Base-by-base conservation (phyloP, 2,888 invertebrate genomes). In the Lamproptera curius region DNA sequence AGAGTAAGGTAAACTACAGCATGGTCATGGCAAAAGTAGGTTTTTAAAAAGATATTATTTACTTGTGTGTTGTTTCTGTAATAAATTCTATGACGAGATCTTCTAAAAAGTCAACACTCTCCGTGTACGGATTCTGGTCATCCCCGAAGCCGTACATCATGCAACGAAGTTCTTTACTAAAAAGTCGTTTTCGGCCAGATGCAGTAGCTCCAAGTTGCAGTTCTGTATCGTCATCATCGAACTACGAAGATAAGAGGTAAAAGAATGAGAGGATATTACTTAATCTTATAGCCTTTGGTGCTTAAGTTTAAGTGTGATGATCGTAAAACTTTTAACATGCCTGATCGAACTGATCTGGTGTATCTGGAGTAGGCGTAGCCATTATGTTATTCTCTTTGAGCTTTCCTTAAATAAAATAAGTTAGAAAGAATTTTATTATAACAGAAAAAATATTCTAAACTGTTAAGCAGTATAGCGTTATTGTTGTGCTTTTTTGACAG, bases 91-190 rank as follows among this genome's bases (percentile, higher is more conserved):
- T 96, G 0, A 99, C 98, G 38, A 99, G 86, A 78, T 99, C 98
- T 84, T 99, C 99, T 40, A 99, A 89, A 38, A 98, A 90, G 75
- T 99, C 99, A 0, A 99, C 98, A 72, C 98, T 98, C 84, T 99
- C 99, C 1, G 99, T 99, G 68, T 97, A 99, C 0, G 99, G 99
- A 85, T 98, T 99, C 76, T 97, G 97, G 73, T 99, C 99, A 78
- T 99, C 99, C 2, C 99, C 99, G 89, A 99, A 99, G 0, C 99
- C 99, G 76, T 97, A 99, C 97, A 99, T 98, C 99, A 99, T 99
- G 63, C 97, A 97, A 20, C 97, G 90, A 34, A 98, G 80, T 77
- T 97, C 97, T 79, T 97, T 97, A 50, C 96, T 96, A 61, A 97
- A 97, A 1, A 97, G 75, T 36, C 97, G 89, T 75, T 97, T 97